A percentile compares a stretch with the other conserved stretches of the same genome.
Conservation (phyloP, 2,797 vertebrate genomes). For the Clamator glandarius region DNA sequence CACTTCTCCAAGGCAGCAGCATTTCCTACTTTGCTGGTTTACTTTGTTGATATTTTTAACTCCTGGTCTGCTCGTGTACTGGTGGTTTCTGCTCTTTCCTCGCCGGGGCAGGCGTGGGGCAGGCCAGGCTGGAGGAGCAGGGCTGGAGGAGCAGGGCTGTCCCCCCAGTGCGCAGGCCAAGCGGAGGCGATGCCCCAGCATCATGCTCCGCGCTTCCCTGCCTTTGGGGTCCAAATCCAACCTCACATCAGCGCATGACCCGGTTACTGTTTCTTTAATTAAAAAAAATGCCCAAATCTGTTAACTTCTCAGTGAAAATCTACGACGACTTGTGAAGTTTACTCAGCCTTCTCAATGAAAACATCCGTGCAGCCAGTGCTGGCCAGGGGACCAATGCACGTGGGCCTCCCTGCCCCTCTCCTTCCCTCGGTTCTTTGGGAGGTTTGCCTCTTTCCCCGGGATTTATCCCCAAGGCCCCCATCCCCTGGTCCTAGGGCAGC, state of each 20-base stretch:
- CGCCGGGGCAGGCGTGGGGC: fast-evolving
- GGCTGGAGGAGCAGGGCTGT: not conserved
- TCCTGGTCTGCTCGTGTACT: not conserved
- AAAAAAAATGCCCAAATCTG: no score
- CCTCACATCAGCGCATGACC: not conserved
- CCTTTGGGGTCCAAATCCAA: not conserved
- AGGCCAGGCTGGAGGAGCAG: fast-evolving
- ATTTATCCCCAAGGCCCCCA: not conserved
- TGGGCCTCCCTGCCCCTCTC: not conserved
- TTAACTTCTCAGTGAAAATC: not conserved
- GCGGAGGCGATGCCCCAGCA: not conserved
- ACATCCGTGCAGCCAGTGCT: fast-evolving
- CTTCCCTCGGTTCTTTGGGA: not conserved
- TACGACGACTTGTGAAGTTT: not conserved
- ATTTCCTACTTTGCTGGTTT: not conserved
- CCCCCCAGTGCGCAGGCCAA: fast-evolving
- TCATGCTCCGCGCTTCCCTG: fast-evolving
- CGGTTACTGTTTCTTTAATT: fast-evolving
- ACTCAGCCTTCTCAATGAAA: fast-evolving
- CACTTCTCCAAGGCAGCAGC: not conserved
- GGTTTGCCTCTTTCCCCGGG: not conserved
- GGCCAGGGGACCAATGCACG: not conserved
- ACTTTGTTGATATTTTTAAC: not conserved
- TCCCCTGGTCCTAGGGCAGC: not conserved
- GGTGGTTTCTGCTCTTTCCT: not conserved